These are phyloP conservation scores for Stegophylla sp. DNA, from an alignment of 2,888 invertebrate genomes.

Conservation along the genomic window DNA sequence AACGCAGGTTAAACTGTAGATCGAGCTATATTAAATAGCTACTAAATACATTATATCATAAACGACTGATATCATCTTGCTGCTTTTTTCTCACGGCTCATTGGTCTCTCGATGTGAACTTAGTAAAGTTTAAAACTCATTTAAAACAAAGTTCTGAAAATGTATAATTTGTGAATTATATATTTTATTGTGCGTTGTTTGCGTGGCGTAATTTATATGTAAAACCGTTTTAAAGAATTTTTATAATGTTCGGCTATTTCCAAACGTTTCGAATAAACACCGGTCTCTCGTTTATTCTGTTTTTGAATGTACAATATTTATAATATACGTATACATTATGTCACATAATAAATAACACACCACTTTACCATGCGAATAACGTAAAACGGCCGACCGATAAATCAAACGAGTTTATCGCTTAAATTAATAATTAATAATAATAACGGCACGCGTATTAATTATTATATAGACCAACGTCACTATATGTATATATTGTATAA, in stretches of 20 bases:
- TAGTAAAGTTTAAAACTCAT: no score
- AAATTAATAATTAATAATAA: no score
- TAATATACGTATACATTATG: no score
- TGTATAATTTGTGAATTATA: no score
- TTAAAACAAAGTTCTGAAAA: no score
- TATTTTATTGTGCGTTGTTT: neutral
- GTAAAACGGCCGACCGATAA: neutral
- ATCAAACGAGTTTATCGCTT: neutral
- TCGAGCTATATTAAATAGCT: neutral
- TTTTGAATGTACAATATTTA: neutral
- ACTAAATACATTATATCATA: no score
- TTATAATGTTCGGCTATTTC: constrained; percentile 2
- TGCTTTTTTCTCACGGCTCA: no score
- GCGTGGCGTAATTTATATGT: neutral
- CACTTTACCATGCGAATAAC: neutral
- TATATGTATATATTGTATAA: no score
- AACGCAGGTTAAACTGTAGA: neutral
- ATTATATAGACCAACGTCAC: no score
- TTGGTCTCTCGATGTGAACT: no score
- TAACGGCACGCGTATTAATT: no score
- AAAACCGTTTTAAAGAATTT: constrained; percentile 1
- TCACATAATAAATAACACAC: neutral
- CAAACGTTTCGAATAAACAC: neutral
- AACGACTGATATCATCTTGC: no score
- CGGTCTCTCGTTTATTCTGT: neutral